Base-by-base conservation (phyloP, 2,888 invertebrate species). In the Brenthis daphne region DNA sequence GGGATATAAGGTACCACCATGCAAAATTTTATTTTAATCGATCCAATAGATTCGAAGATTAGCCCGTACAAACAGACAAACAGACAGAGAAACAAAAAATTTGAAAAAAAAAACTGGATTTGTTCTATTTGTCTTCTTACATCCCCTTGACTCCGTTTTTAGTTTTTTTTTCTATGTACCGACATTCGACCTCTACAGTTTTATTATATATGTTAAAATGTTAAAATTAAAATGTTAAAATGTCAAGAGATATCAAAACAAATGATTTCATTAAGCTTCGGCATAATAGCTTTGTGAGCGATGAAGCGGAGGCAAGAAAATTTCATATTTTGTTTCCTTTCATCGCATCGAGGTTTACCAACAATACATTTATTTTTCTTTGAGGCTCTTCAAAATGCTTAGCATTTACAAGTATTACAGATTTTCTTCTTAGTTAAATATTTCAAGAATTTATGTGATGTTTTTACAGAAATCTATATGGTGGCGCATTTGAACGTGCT, bases 241-340 rank as follows among this genome's bases (percentile, higher is more conserved):
- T 50, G 29, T 60, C 60, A 33, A 60, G 60, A 60, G 50, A 60
- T 29, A 50, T 50, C 60, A 60, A 60, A 60, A 60, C 60, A 60
- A 60, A 60, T 60, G 50, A 60, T 60, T 60, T 60, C 60, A 60
- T 60, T 60, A 50, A 50, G 12, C 50, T 60, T 3, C n/a, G 12
- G 48, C 50, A 33, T 60, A 60, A 60, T 50, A 60, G 60, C 60
- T 60, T 50, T 50, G 33, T 43, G 8, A 43, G 37, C 37, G 37
- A 43, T 43, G 60, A 16, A 50, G 60, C 60, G 60, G 50, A 60
- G n/a, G 60, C 37, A 16, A 33, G 16, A 29, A 24, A 14, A 33
- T 60, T 60, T 60, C 50, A n/a, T 60, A 50, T 60, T 60, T 50
- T 48, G 37, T 13, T 60, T 50, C 60, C 50, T 33, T 60, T 60